Conservation (phyloP, 2,888 invertebrate species). For the Lymantria dispar region DNA sequence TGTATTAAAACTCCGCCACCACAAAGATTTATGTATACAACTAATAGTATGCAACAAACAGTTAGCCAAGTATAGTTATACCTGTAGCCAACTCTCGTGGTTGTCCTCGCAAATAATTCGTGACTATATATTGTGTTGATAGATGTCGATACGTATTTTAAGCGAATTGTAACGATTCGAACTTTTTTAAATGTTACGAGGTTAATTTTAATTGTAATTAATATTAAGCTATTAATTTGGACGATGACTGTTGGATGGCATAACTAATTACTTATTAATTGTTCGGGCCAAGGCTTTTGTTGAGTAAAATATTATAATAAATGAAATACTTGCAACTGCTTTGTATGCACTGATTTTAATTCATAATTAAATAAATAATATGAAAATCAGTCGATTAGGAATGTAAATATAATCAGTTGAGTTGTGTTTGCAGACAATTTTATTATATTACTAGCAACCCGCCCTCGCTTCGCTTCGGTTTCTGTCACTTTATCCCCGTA, state of each 20-base stretch:
- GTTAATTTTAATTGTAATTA: slow-evolving; percentile 15
- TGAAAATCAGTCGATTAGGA: background rate
- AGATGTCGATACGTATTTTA: slow-evolving; percentile 15
- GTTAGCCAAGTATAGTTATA: background rate
- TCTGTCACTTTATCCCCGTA: no score
- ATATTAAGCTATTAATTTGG: slow-evolving; percentile 5
- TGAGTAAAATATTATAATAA: background rate
- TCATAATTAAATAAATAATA: background rate
- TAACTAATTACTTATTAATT: slow-evolving; percentile 4
- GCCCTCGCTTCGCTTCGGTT: no score
- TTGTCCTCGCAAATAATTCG: slow-evolving; percentile 5
- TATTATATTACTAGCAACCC: no score
- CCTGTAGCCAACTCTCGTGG: background rate
- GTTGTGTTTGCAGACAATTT: no score
- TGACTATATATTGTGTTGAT: background rate
- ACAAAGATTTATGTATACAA: no score
- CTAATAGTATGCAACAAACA: background rate
- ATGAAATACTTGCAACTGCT: background rate
- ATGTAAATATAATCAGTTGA: background rate
- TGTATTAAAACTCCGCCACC: no score
- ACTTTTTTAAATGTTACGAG: slow-evolving; percentile 22
- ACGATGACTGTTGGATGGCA: slow-evolving; percentile 6
- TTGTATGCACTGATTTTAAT: background rate
- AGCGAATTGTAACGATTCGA: slow-evolving; percentile 17
- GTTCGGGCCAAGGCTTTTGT: background rate